Evolutionary conservation across 2,797 vertebrate genomes (phyloP), one percentile per base, ranked within the genome.

Genomic region (Pipistrellus nathusii): DNA sequence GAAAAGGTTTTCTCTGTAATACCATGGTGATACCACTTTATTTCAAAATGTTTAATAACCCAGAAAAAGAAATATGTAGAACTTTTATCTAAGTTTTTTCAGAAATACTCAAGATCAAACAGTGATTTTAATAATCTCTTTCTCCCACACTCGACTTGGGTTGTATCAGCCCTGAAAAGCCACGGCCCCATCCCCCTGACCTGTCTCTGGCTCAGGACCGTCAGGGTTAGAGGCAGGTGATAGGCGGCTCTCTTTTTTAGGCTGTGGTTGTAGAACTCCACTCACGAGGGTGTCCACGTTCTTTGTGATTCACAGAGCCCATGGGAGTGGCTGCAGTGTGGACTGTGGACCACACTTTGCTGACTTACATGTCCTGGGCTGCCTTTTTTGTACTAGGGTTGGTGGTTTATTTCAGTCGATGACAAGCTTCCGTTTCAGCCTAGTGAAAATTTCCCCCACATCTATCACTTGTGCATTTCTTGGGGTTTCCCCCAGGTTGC

Each of bases 171-270:
- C 62, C 27, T n/a, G n/a, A n/a, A 3, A 59, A 11, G 4, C 30
- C 2, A 0, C 20, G 44, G 83, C 73, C 55, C 20, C 4, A 0
- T 35, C 6, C 23, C 13, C 18, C 66, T 30, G 21, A 5, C 0
- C 0, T 17, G 21, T 12, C 15, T 55, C 27, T 32, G 48, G 27
- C 4, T 69, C 25, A 9, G 38, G 72, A 57, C 18, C 0, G 27
- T 6, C 7, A 15, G 91, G 62, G 18, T 15, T 21, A 12, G 85
- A 66, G 27, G 12, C 15, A 10, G 35, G 15, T 1, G 21, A 8
- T 9, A 0, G 14, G 76, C 12, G 0, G 57, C 71, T 32, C 4
- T 38, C 51, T 41, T 41, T 41, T 41, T 41, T 41, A 41, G 38
- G 38, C 20, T 72, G 76, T 41, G 35, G 35, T 44, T 35, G 20